phyloP scores from a whole-genome alignment of 2,797 vertebrate species.

The Squalus acanthias region DNA sequence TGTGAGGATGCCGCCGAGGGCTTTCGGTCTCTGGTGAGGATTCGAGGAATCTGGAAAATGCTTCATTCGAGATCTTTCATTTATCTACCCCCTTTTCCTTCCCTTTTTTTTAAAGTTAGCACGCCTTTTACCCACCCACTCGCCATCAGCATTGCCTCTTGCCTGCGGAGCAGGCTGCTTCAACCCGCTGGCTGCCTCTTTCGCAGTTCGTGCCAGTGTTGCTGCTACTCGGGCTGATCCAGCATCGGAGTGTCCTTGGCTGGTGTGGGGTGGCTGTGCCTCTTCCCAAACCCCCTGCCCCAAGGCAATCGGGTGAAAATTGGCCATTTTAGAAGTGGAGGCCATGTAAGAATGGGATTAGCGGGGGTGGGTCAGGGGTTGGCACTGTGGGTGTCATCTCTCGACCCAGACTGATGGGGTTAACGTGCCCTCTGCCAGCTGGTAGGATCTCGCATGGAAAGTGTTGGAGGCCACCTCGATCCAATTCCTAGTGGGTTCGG shows the following conservation, averaged over 20 bases:
- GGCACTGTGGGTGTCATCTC: not conserved
- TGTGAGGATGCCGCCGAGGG: not conserved
- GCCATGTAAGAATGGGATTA: not conserved
- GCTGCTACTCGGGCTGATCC: not conserved
- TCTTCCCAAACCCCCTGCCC: not conserved
- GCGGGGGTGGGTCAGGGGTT: not conserved
- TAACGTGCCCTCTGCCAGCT: not conserved
- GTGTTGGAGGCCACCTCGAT: not conserved
- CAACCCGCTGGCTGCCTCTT: too few relatives aligned
- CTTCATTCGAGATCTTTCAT: not conserved
- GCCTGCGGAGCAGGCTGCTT: not conserved
- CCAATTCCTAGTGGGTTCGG: not conserved
- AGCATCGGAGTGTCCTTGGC: too few relatives aligned
- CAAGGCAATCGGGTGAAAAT: not conserved
- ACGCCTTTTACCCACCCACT: not conserved
- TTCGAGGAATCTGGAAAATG: not conserved
- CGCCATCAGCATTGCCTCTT: not conserved
- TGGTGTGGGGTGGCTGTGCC: too few relatives aligned
- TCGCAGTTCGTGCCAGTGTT: not conserved
- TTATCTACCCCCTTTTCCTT: too few relatives aligned
- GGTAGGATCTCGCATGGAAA: not conserved
- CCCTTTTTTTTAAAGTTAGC: not conserved
- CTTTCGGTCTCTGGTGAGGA: too few relatives aligned
- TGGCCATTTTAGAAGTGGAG: not conserved
- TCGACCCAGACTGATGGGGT: not conserved